Conservation (phyloP, 2,888 invertebrate genomes). For the Drosophila niveifrons region DNA sequence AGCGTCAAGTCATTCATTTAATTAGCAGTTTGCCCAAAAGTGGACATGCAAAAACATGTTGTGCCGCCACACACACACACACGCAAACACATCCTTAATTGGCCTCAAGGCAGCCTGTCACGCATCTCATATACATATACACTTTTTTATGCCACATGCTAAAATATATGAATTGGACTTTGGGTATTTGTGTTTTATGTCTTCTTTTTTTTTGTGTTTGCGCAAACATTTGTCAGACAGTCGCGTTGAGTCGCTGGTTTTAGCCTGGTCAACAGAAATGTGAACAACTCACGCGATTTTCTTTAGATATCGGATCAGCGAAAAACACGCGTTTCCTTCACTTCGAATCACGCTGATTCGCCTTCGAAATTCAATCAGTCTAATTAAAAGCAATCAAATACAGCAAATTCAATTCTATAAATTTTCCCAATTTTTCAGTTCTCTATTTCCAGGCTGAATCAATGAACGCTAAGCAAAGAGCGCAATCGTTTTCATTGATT, state of each 20-base stretch:
- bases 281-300: slow-evolving; percentile 66
- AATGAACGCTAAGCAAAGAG: slow-evolving; percentile 53
- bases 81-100: slow-evolving; percentile 50
- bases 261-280: slow-evolving; percentile 48
- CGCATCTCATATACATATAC: slow-evolving; percentile 53
- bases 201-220: slow-evolving; percentile 62
- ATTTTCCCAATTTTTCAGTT: slow-evolving; percentile 26
- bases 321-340: slow-evolving; percentile 41
- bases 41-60: slow-evolving; percentile 66
- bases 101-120: slow-evolving; percentile 51
- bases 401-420: slow-evolving; percentile 40
- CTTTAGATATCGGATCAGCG: background rate
- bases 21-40: slow-evolving; percentile 59
- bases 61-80: background rate
- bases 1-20: slow-evolving; percentile 47
- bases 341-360: slow-evolving; percentile 1
- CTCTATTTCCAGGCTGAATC: slow-evolving; percentile 51
- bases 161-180: slow-evolving; percentile 51
- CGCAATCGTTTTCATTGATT: slow-evolving; percentile 75
- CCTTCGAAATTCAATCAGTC: slow-evolving; percentile 70
- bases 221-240: slow-evolving; percentile 69
- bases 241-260: slow-evolving; percentile 1
- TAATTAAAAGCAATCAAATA: slow-evolving; percentile 78
- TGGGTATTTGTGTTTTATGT: slow-evolving; percentile 1
- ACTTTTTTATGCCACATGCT: slow-evolving; percentile 20